phyloP scores from a whole-genome alignment of 2,888 invertebrate species.

The Eumerus sabulonum region DNA sequence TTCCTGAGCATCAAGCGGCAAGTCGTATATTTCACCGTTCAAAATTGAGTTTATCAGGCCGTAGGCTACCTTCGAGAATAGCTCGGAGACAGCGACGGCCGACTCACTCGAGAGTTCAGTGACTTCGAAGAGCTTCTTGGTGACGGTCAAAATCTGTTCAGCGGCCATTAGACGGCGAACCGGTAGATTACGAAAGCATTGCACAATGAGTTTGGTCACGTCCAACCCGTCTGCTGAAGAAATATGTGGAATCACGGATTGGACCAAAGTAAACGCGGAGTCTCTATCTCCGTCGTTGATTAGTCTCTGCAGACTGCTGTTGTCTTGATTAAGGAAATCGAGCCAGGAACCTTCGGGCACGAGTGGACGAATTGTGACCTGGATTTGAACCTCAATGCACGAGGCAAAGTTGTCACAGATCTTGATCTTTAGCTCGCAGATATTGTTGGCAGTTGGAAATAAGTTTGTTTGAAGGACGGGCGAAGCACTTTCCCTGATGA shows the following conservation, averaged over 20 bases:
- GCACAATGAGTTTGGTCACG: constrained; percentile 16
- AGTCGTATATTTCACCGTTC: constrained; percentile 62
- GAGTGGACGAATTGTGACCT: constrained; percentile 52
- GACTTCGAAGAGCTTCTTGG: constrained; percentile 25
- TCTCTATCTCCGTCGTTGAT: constrained; percentile 55
- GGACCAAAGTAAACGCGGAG: constrained; percentile 47
- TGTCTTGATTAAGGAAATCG: constrained; percentile 34
- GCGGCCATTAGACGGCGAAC: constrained; percentile 61
- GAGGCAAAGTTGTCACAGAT: constrained; percentile 70
- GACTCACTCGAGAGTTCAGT: constrained; percentile 55
- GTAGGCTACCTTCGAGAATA: constrained; percentile 49
- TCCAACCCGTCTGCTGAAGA: constrained; percentile 6
- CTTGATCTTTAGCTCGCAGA: constrained; percentile 48
- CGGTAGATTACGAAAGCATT: constrained; percentile 36
- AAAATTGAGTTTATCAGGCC: constrained; percentile 50
- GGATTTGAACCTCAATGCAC: constrained; percentile 50
- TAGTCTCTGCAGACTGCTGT: constrained; percentile 38
- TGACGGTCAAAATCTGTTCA: constrained; percentile 67
- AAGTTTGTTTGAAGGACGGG: constrained; percentile 19
- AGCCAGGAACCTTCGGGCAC: constrained; percentile 10
- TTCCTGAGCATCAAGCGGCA: constrained; percentile 47
- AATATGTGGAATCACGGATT: constrained; percentile 41
- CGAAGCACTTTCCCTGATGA: constrained; percentile 66
- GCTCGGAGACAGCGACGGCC: constrained; percentile 42
- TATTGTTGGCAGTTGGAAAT: constrained; percentile 18